Evolutionary conservation across 2,888 invertebrate species (phyloP).

Genomic region (Agrotis segetum): DNA sequence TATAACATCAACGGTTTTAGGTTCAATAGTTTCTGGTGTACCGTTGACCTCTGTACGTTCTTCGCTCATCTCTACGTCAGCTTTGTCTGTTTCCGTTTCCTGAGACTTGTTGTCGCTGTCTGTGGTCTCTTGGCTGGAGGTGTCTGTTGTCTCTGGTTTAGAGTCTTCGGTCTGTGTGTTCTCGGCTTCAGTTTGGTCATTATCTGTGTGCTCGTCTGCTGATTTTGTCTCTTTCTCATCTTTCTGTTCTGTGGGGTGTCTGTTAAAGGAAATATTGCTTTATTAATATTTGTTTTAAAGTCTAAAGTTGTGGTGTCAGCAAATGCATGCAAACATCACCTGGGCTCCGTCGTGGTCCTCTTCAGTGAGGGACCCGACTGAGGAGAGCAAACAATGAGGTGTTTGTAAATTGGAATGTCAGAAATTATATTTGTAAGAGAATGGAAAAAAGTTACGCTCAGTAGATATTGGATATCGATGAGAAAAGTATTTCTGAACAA

Average conservation of each 20-base stretch:
- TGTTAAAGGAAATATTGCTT: constrained; percentile 38
- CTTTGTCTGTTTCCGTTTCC: constrained; percentile 60
- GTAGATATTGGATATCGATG: too few relatives aligned
- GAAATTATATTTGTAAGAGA: constrained; percentile 24
- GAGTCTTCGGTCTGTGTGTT: constrained; percentile 66
- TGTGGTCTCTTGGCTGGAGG: constrained; percentile 80
- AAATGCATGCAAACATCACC: constrained; percentile 59
- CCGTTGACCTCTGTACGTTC: constrained; percentile 74
- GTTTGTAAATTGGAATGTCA: constrained; percentile 44
- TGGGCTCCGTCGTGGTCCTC: constrained; percentile 51
- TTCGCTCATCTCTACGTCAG: constrained; percentile 59
- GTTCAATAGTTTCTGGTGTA: constrained; percentile 68
- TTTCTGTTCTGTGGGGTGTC: constrained; percentile 71
- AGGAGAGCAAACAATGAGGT: constrained; percentile 37
- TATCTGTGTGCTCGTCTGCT: constrained; percentile 63
- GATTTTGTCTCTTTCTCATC: constrained; percentile 56
- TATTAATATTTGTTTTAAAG: constrained; percentile 16
- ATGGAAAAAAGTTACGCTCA: too few relatives aligned
- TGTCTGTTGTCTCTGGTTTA: constrained; percentile 79
- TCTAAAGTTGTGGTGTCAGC: constrained; percentile 50
- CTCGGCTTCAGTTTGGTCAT: constrained; percentile 66
- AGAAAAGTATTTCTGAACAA: too few relatives aligned
- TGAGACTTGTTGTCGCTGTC: constrained; percentile 71
- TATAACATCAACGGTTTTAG: constrained; percentile 72
- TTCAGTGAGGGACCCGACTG: constrained; percentile 49